Evolutionary conservation across 1,140 invertebrate genomes (phyloP).

Genomic region (Lasioglossum baleicum): DNA sequence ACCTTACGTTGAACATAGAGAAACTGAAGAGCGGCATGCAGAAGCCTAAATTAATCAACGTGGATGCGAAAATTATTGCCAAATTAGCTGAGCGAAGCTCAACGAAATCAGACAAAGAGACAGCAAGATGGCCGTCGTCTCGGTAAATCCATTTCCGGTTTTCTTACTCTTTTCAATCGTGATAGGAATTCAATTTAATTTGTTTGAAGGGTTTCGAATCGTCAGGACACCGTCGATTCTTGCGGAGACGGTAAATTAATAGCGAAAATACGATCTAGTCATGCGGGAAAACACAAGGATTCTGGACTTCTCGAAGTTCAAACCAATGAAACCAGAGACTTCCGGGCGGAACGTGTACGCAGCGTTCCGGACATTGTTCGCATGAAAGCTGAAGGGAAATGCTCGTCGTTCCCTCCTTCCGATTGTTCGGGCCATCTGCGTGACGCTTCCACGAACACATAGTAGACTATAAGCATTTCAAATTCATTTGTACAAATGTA

Average conservation of each 20-base stretch:
- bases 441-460: conserved; percentile 16
- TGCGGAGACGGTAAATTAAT: not conserved
- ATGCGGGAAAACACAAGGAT: not conserved
- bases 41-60: conserved; percentile 60
- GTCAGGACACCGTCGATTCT: not conserved
- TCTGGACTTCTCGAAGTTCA: not conserved
- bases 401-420: not conserved
- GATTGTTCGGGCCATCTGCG: not conserved
- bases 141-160: not conserved
- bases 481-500: conserved; percentile 33
- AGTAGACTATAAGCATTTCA: not conserved
- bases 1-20: conserved; percentile 59
- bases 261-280: conserved; percentile 16
- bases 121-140: not conserved
- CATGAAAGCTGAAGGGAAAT: not conserved
- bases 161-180: not conserved
- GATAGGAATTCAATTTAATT: not conserved
- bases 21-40: conserved; percentile 57
- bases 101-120: conserved; percentile 10
- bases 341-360: not conserved
- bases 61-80: conserved; percentile 56
- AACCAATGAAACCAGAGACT: not conserved
- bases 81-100: conserved; percentile 44
- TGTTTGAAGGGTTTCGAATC: not conserved
- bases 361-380: conserved; percentile 42